Evolutionary conservation across 2,113 vertebrate genomes (phyloP).

Genomic region (Sarotherodon lohbergeri): DNA sequence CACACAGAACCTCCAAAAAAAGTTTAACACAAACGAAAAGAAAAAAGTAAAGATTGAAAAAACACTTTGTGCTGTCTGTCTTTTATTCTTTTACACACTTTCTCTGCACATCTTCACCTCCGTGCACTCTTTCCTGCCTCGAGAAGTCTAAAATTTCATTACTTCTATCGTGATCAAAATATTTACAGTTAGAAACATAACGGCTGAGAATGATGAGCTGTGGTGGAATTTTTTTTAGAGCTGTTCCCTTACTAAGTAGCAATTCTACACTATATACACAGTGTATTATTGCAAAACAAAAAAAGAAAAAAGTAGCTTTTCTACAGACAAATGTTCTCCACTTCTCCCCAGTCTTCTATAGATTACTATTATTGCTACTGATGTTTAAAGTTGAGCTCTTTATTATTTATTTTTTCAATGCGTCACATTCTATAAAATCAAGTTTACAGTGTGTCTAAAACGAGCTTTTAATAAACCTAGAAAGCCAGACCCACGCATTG

Average conservation of each 20-base stretch:
- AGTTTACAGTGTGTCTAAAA: neutral
- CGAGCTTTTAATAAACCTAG: neutral
- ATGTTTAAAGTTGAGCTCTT: neutral
- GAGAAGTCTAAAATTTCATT: neutral
- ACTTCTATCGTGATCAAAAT: neutral
- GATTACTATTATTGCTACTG: neutral
- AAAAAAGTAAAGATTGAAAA: neutral
- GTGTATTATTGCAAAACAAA: neutral
- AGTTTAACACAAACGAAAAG: neutral
- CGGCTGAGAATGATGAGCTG: neutral
- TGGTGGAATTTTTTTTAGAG: neutral
- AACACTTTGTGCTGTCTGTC: neutral
- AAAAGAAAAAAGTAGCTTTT: neutral
- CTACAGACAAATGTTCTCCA: neutral
- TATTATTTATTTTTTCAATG: neutral
- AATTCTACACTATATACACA: neutral
- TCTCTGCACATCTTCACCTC: neutral
- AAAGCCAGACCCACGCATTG: neutral
- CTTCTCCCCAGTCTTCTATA: neutral
- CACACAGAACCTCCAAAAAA: neutral
- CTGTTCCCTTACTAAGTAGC: neutral
- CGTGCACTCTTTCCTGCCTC: neutral
- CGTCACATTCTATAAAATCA: neutral
- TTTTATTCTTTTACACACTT: neutral
- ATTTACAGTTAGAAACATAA: neutral